Base-by-base conservation (phyloP, 2,113 vertebrate species). In the Synodontis membranacea region DNA sequence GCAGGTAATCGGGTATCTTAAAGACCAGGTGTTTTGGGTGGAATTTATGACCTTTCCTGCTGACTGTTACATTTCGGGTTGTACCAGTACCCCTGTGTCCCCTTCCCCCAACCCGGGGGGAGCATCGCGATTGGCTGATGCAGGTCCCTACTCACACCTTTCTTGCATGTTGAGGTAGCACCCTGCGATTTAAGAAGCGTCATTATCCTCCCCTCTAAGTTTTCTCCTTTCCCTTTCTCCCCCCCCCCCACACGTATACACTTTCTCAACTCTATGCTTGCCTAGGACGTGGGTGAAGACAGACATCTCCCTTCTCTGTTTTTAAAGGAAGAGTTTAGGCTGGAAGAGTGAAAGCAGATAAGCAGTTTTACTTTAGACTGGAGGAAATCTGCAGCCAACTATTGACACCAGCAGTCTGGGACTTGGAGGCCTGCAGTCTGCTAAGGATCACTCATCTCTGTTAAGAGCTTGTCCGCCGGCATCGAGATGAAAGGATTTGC, bases 181-280 rank as follows among this genome's bases (percentile, higher is more conserved):
- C 80, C 79, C 80, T 85, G 80, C 84, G 85, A 66, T 90, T 91
- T 91, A 89, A 90, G 58, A 84, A 83, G 85, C 75, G 86, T 84
- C 64, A 52, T 25, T 44, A 86, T 66, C 42, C 54, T 70, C 44
- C 52, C 37, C 44, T 80, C 76, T 82, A 42, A 60, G 83, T 70
- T 85, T 84, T 91, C 58, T 85, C 78, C 72, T 70, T 88, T 78
- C 44, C 39, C 81, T 66, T 68, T 72, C 82, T 54, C 52, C n/a
- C n/a, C 19, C 82, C 76, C 46, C 48, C 15, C n/a, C 21, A 14
- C 34, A n/a, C 75, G 52, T 39, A 37, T 54, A 54, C 82, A 72
- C 58, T 68, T 64, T 80, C 88, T 66, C 83, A 66, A 46, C 39
- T 44, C 28, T 39, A 39, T 66, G 58, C 50, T 82, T 75, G 46